Conservation (phyloP, 2,888 invertebrate genomes). For the Papilio gigon region DNA sequence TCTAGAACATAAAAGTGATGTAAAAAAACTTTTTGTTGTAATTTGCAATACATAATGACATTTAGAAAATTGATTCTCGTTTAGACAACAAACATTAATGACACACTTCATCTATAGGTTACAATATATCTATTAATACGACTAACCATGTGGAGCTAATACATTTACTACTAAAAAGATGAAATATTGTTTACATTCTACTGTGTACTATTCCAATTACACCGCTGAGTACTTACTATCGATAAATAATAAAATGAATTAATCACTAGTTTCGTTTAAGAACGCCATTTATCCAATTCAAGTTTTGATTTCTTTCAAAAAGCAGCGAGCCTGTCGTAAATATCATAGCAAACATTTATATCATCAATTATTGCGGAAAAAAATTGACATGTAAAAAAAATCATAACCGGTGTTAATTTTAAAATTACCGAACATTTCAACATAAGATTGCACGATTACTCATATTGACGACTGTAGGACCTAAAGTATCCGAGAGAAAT, state of each 20-base stretch:
- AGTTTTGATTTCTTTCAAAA: background rate
- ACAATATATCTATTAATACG: too few relatives aligned
- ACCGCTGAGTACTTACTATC: background rate
- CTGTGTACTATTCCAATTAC: background rate
- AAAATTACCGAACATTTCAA: background rate
- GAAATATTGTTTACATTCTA: background rate
- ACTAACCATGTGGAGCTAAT: too few relatives aligned
- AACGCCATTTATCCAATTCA: background rate
- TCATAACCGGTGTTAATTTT: background rate
- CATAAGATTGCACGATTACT: background rate
- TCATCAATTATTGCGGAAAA: background rate
- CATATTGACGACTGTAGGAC: background rate
- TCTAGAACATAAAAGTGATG: too few relatives aligned
- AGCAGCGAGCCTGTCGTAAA: background rate
- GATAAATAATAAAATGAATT: too few relatives aligned
- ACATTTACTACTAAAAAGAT: too few relatives aligned
- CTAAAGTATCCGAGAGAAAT: background rate
- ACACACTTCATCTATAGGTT: too few relatives aligned
- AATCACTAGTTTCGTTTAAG: too few relatives aligned
- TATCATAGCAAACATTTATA: background rate
- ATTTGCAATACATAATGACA: too few relatives aligned
- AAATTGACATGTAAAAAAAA: background rate
- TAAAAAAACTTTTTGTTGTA: too few relatives aligned
- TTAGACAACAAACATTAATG: too few relatives aligned
- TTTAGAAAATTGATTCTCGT: too few relatives aligned